Evolutionary conservation across 1,140 invertebrate genomes (phyloP), one percentile per base, ranked within the genome.

Genomic region (Kradibia gibbosae): DNA sequence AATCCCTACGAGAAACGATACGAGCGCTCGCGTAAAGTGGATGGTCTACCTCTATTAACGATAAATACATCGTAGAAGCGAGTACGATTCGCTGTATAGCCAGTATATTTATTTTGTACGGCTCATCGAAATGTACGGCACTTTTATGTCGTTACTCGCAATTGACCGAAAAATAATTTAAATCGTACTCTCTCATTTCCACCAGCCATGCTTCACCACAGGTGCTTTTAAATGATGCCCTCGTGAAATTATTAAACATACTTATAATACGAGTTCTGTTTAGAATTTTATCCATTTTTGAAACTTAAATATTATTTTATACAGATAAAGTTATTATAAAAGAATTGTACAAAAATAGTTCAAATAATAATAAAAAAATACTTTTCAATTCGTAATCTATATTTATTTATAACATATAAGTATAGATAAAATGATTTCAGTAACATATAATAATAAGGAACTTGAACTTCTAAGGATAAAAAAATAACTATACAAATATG

Each of bases 1-100:
- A 72, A 70, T 75, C 72, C 57, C 45, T 28, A 13, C 42, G 65
- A 72, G 17, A 57, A 10, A 36, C 25, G 13, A 78, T 67, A 36
- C 76, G 39, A 17, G 22, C 11, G 70, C 36, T 3, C 8, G 60
- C 70, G 70, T 50, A 25, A 17, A 57, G 45, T 10, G 17, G 45
- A 48, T 48, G 45, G 45, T 20, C 65, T 39, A 11, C 28, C 17
- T 3, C 7, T 8, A 34, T 62, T 62, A 62, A 34, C 60, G 31
- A 62, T 62, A 34, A 62, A 34, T 15, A 3, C 28, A 4, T 36
- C 25, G 3, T 5, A 11, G 4, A 34, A 31, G 31, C 28, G 15
- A 17, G 20, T 34, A n/a, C 28, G 20, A 62, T 20, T 34, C 3
- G 31, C 15, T 15, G 3, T 0, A 36, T 45, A 13, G 42, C 28